These are phyloP conservation scores for Andricus quercusramuli DNA, from an alignment of 2,888 invertebrate genomes.

Conservation along the genomic window DNA sequence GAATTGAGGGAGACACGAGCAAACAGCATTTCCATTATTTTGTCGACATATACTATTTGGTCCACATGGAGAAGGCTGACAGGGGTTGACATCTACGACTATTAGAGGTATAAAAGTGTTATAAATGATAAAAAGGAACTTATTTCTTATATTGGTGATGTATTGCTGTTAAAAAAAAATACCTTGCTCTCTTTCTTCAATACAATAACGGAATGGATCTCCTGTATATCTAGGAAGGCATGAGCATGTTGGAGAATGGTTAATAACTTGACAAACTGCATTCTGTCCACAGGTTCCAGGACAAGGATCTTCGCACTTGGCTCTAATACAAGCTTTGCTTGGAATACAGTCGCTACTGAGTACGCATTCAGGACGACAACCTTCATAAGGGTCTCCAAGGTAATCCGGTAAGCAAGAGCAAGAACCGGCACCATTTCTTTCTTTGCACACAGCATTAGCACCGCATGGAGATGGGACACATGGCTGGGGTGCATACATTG, in stretches of 20 bases:
- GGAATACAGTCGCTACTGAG: slow-evolving; percentile 80
- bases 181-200: slow-evolving; percentile 27
- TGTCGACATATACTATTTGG: slow-evolving; percentile 79
- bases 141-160: neutral
- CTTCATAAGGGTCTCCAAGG: slow-evolving; percentile 76
- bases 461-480: slow-evolving; percentile 69
- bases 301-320: slow-evolving; percentile 49
- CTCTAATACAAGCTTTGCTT: slow-evolving; percentile 45
- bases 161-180: neutral
- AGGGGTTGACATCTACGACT: slow-evolving; percentile 46
- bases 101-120: neutral
- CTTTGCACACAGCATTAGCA: slow-evolving; percentile 79
- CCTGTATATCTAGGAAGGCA: slow-evolving; percentile 26
- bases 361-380: slow-evolving; percentile 78
- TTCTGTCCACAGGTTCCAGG: slow-evolving; percentile 41
- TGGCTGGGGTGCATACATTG: slow-evolving; percentile 41
- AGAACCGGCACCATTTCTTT: slow-evolving; percentile 80
- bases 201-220: slow-evolving; percentile 31
- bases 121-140: neutral
- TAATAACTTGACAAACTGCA: slow-evolving; percentile 32
- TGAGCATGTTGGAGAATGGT: slow-evolving; percentile 18
- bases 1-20: slow-evolving; percentile 88
- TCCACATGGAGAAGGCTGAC: slow-evolving; percentile 81
- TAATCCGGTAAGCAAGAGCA: slow-evolving; percentile 79
- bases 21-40: slow-evolving; percentile 86